A percentile compares a stretch with the other conserved stretches of the same genome.
phyloP scores from a whole-genome alignment of 2,113 vertebrate genomes.

The Xerus inauris region DNA sequence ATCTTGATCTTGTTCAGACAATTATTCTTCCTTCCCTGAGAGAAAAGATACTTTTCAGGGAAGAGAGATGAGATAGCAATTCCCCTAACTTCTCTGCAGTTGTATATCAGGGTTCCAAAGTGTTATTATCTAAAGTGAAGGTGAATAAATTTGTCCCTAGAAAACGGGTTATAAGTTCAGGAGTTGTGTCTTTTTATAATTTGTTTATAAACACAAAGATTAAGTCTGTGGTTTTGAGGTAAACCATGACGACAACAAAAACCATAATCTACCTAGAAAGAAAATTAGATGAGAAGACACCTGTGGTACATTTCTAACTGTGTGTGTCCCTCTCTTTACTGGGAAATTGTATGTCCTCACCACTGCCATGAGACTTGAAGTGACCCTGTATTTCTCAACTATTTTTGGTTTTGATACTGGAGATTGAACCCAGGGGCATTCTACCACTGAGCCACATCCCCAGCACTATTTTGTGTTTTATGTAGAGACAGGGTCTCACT shows the following conservation, averaged over 20 bases:
- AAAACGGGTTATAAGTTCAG: background rate
- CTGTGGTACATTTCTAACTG: background rate
- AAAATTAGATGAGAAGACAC: background rate
- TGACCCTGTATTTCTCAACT: background rate
- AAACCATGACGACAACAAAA: background rate
- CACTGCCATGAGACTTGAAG: background rate
- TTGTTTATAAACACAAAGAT: slow-evolving; percentile 20
- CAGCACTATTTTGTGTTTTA: too few species aligned
- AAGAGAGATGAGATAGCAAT: background rate
- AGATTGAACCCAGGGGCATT: too few species aligned
- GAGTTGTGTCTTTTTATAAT: background rate
- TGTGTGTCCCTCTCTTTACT: background rate
- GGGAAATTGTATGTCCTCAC: background rate
- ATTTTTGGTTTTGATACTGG: too few species aligned
- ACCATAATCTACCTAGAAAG: background rate
- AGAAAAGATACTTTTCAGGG: background rate
- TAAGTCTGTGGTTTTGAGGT: background rate
- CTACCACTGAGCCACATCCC: too few species aligned
- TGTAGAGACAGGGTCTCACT: too few species aligned
- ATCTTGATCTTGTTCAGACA: background rate
- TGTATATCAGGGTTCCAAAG: background rate
- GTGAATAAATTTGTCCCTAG: background rate
- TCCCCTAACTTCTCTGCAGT: background rate
- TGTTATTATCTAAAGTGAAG: background rate
- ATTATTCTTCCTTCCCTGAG: background rate